Evolutionary conservation across 2,888 invertebrate genomes (phyloP).

Genomic region (Ferdinandea cuprea): DNA sequence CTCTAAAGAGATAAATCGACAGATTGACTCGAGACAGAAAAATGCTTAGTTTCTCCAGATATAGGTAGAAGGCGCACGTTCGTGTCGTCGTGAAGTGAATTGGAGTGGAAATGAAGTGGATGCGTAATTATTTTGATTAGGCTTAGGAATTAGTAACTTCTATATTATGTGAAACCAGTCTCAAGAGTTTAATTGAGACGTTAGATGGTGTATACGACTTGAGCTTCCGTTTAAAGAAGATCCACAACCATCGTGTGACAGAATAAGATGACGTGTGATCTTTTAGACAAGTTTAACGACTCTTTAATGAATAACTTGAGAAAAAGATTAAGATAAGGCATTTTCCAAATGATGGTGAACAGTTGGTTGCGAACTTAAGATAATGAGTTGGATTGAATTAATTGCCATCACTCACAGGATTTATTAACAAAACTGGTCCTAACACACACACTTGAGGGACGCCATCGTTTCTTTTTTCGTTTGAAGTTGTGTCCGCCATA

Average conservation of each 20-base stretch:
- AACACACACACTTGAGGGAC: too few relatives aligned
- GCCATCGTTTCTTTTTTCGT: too few relatives aligned
- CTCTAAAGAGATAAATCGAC: constrained; percentile 66
- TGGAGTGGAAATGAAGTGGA: constrained; percentile 61
- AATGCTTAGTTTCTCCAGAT: constrained; percentile 2
- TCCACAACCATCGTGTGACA: not conserved
- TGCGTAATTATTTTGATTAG: constrained; percentile 69
- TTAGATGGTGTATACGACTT: constrained; percentile 24
- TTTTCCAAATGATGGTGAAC: not conserved
- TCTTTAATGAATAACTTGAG: constrained; percentile 41
- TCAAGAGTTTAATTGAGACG: constrained; percentile 60
- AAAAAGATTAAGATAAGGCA: constrained; percentile 15
- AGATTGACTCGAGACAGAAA: constrained; percentile 23
- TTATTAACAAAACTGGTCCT: too few relatives aligned
- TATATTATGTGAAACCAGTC: not conserved
- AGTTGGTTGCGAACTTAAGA: constrained; percentile 3
- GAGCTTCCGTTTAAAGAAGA: constrained; percentile 34
- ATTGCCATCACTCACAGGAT: too few relatives aligned
- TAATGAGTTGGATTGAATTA: constrained; percentile 7
- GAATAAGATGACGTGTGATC: constrained; percentile 20
- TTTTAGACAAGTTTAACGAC: constrained; percentile 41
- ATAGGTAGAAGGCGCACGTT: too few relatives aligned
- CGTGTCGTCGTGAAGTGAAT: constrained; percentile 41
- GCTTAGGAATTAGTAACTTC: constrained; percentile 26
- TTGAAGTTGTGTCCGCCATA: too few relatives aligned